Base-by-base conservation (phyloP, 2,797 vertebrate genomes). In the Caiman crocodilus region DNA sequence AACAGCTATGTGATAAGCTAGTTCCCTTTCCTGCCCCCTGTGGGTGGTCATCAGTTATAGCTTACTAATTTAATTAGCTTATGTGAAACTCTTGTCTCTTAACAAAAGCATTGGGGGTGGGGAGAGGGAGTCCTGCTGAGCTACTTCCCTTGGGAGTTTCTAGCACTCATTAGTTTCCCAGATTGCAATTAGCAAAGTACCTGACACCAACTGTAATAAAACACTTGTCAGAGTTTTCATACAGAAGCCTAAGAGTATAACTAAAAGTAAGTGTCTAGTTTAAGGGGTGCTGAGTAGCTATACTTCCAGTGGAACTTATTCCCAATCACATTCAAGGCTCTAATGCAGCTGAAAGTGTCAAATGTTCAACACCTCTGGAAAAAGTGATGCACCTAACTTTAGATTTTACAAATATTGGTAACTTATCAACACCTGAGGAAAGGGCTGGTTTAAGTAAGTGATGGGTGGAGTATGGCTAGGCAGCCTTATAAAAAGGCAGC, bases 21-120 rank as follows among this genome's bases (percentile, higher is more conserved):
- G 13, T 50, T 14, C 7, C 42, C 11, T 50, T 3, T 10, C 42
- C 42, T 3, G 35, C 42, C 42, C 1, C 0, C 1, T 55, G 67
- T 85, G 2, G 1, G 14, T 64, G 84, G 4, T 14, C 82, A 14
- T 63, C 55, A 84, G 9, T 20, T 23, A 3, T 71, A n/a, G 9
- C 25, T 73, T n/a, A 56, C 2, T 32, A 56, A 67, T 59, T 65
- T 56, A 75, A 63, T 76, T 35, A 42, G 60, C 86, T 5, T 2
- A 8, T 2, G 21, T 28, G 7, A 13, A 12, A n/a, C 9, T 0
- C 0, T 75, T 5, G 42, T 80, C 2, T 64, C 5, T 32, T 32
- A 25, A 60, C 32, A 83, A 75, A 56, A 13, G 14, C 23, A 2
- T 6, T 10, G 7, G 65, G 26, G 14, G 80, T 69, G 26, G 14